Evolutionary conservation across 2,113 vertebrate genomes (phyloP), one percentile per base, ranked within the genome.

Genomic region (Taxidea taxus): DNA sequence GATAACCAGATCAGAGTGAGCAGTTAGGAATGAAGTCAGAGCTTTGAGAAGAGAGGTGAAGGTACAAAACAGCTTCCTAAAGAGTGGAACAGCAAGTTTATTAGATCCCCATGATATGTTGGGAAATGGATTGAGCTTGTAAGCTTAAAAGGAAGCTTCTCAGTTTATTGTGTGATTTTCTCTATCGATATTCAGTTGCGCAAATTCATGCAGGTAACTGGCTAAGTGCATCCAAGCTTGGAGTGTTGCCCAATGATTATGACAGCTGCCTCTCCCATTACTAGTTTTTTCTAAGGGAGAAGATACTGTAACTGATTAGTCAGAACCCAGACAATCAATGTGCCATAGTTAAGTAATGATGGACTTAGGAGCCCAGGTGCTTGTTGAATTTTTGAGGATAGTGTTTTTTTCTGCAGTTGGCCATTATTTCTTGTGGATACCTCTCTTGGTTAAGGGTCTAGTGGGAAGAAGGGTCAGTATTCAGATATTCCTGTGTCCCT

Each of bases 21-120:
- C 14, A 1, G 4, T 56, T 34, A 64, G 64, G 64, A 62, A 92
- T 95, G 25, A n/a, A 91, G 25, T 77, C 21, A 13, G 42, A 82
- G 44, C 82, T 90, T 86, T 82, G 39, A 92, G 80, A 97, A 78
- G 80, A 90, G 31, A 95, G 27, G 8, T 58, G 77, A 82, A 89
- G 49, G 2, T 87, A 87, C 29, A 62, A 94, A 92, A 83, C 42
- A 66, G 15, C 49, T 84, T n/a, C 49, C 60, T 56, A 42, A 87
- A 51, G 62, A 11, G 6, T 47, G 7, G 21, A 81, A 68, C 16
- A 80, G 47, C 39, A 89, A 85, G 49, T 68, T 88, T 94, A 66
- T 94, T 95, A 87, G 34, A 68, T 60, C 54, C 9, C 27, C 27
- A 56, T 51, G 83, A 21, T 75, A 62, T 54, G 14, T 49, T 87